Evolutionary conservation across 2,888 invertebrate genomes (phyloP).

Genomic region (Geophilus truncorum): DNA sequence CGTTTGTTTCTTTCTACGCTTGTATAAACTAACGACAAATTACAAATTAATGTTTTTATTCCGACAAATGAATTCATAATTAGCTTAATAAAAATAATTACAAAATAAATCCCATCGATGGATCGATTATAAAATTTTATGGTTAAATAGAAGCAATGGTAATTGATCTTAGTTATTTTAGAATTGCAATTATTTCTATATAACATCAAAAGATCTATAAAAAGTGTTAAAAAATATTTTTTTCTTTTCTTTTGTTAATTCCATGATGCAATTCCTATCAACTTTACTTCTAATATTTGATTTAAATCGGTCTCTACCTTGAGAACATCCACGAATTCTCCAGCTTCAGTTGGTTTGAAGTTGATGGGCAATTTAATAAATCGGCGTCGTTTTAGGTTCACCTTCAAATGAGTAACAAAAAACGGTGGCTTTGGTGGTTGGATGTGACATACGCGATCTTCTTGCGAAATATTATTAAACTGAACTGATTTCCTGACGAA

Average conservation of each 20-base stretch:
- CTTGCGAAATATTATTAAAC: background rate
- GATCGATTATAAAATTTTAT: too few relatives aligned
- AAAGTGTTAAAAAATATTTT: background rate
- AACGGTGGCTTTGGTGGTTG: slow-evolving; percentile 4
- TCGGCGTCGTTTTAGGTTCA: background rate
- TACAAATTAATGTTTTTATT: too few relatives aligned
- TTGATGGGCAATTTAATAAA: background rate
- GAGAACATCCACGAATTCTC: background rate
- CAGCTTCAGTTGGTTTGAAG: background rate
- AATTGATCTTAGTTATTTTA: too few relatives aligned
- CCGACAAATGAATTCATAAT: background rate
- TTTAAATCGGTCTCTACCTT: background rate
- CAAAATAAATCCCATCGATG: too few relatives aligned
- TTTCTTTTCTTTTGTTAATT: too few relatives aligned
- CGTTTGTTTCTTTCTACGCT: background rate
- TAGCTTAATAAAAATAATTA: background rate
- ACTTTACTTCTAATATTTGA: background rate
- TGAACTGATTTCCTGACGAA: background rate
- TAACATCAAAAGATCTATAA: background rate
- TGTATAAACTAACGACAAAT: too few relatives aligned
- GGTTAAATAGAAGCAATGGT: too few relatives aligned
- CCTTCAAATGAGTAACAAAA: background rate
- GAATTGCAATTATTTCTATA: too few relatives aligned
- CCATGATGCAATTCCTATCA: background rate
- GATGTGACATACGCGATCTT: background rate